These are phyloP conservation scores for Coranthus polyacanthus DNA, from an alignment of 2,797 vertebrate species.

Conservation along the genomic window DNA sequence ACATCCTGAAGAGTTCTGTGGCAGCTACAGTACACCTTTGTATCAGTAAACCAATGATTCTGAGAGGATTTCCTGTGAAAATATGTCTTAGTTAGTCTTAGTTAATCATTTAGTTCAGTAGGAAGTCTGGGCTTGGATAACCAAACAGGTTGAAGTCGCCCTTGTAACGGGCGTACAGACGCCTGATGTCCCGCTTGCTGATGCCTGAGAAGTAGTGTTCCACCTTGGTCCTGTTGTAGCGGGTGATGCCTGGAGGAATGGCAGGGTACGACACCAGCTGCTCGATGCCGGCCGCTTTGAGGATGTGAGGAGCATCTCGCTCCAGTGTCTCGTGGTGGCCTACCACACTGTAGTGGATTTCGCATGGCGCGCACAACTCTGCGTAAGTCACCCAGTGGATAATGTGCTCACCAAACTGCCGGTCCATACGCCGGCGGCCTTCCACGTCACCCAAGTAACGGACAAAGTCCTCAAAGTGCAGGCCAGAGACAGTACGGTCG, in stretches of 20 bases:
- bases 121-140: constrained; percentile 92
- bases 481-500: constrained; percentile 81
- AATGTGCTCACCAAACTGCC: constrained; percentile 94
- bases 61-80: constrained; percentile 17
- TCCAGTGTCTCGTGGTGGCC: constrained; percentile 98
- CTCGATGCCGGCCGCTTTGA: constrained; percentile 91
- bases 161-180: constrained; percentile 90
- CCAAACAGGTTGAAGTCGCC: constrained; percentile 96
- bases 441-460: constrained; percentile 93
- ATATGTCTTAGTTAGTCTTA: constrained; percentile 10
- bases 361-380: constrained; percentile 95
- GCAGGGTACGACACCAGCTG: constrained; percentile 92
- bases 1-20: background rate
- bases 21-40: constrained; percentile 25
- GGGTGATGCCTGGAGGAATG: constrained; percentile 96
- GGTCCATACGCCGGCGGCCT: constrained; percentile 89
- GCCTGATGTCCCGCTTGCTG: constrained; percentile 91
- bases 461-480: constrained; percentile 97
- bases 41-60: constrained; percentile 23
- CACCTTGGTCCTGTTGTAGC: constrained; percentile 95
- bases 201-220: constrained; percentile 93
- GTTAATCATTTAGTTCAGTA: constrained; percentile 85
- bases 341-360: constrained; percentile 91
- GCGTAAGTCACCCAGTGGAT: constrained; percentile 97
- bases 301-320: constrained; percentile 91